These are phyloP conservation scores for Lamellibrachia columna DNA, from an alignment of 2,888 invertebrate genomes.

Conservation along the genomic window DNA sequence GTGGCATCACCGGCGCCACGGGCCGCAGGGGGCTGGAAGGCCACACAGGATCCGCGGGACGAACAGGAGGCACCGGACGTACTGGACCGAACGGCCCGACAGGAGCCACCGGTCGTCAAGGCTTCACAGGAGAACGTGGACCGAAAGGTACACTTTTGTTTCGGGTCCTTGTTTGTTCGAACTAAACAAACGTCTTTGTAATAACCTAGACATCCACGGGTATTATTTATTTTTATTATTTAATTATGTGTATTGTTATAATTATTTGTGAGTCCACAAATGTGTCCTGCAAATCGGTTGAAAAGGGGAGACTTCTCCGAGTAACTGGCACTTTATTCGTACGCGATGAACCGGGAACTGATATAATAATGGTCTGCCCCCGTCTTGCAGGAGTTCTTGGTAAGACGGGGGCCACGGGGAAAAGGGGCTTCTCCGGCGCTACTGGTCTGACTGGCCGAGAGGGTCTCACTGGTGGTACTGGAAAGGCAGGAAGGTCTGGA, in stretches of 20 bases:
- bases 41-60: background rate
- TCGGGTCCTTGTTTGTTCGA: background rate
- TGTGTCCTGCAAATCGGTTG: too few relatives aligned
- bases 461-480: background rate
- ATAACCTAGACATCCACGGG: too few relatives aligned
- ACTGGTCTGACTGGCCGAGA: background rate
- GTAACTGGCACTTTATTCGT: background rate
- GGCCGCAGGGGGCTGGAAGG: background rate
- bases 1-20: background rate
- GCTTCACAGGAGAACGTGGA: background rate
- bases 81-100: background rate
- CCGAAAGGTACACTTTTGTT: background rate
- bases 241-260: too few relatives aligned
- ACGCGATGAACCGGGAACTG: background rate
- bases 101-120: background rate
- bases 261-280: too few relatives aligned
- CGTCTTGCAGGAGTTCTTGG: background rate
- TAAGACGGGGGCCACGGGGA: background rate
- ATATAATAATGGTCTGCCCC: background rate
- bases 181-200: too few relatives aligned
- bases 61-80: background rate
- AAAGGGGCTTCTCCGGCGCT: background rate
- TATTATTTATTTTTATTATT: too few relatives aligned
- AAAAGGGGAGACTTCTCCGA: too few relatives aligned
- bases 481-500: background rate